Conservation (phyloP, 1,140 invertebrate genomes). For the Pogonus chalceus region DNA sequence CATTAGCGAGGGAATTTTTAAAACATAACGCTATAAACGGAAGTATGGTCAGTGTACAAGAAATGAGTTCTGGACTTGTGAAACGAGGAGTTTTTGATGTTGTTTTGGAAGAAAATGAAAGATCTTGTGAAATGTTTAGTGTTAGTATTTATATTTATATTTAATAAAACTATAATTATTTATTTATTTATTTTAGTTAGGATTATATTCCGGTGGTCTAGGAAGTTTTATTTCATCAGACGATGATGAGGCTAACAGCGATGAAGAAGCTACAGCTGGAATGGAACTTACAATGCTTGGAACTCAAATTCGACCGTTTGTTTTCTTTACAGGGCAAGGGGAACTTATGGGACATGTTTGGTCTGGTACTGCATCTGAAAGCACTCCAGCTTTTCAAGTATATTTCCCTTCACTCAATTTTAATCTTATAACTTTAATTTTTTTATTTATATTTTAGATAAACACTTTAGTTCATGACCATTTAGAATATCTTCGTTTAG, state of each 20-base stretch:
- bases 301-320: conserved; percentile 67
- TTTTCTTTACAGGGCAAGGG: conserved; percentile 74
- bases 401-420: conserved; percentile 7
- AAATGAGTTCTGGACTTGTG: conserved; percentile 59
- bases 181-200: conserved; percentile 11
- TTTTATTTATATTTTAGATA: conserved; percentile 8
- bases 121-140: conserved; percentile 42
- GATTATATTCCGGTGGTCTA: conserved; percentile 68
- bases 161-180: not conserved
- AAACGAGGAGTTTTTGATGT: conserved; percentile 69
- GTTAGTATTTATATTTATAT: conserved; percentile 26
- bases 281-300: conserved; percentile 74
- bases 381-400: conserved; percentile 72
- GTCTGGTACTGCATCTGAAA: conserved; percentile 71
- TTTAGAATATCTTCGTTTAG: conserved; percentile 53
- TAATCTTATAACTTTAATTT: not conserved
- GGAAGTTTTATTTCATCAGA: conserved; percentile 50
- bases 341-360: conserved; percentile 86
- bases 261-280: conserved; percentile 63
- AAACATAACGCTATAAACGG: conserved; percentile 52
- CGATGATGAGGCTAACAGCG: conserved; percentile 35
- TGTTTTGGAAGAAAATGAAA: conserved; percentile 43
- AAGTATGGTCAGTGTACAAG: conserved; percentile 61
- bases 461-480: conserved; percentile 54
- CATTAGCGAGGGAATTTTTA: conserved; percentile 52